A percentile compares a stretch with the other conserved stretches of the same genome.
phyloP scores from a whole-genome alignment of 1,140 invertebrate genomes.

The Brachionus asplanchnoidis region DNA sequence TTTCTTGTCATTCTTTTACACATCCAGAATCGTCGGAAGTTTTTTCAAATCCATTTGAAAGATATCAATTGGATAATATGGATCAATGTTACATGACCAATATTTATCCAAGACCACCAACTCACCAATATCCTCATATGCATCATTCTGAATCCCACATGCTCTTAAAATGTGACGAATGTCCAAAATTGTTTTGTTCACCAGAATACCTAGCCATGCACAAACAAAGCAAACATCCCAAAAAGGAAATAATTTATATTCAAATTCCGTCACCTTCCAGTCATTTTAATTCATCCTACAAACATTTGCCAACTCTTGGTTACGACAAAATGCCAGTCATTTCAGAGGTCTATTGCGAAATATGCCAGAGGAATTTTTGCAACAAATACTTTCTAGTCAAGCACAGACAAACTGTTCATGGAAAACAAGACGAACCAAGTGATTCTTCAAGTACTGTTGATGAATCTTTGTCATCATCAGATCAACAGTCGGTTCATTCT shows the following conservation, averaged over 20 bases:
- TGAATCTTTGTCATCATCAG: background rate
- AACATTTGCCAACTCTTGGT: background rate
- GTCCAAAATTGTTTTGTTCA: background rate
- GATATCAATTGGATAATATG: background rate
- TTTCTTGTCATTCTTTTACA: background rate
- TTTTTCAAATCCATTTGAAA: background rate
- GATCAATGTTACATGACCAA: background rate
- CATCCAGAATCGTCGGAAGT: background rate
- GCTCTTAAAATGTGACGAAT: conserved; percentile 5
- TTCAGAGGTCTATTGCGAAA: conserved; percentile 55
- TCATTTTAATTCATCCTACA: background rate
- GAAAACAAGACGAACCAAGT: conserved; percentile 46
- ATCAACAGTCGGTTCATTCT: background rate
- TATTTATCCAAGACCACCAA: background rate
- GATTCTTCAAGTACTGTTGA: background rate
- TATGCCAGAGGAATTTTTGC: conserved; percentile 58
- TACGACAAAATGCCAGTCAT: background rate
- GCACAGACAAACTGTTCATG: conserved; percentile 64
- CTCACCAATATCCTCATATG: background rate
- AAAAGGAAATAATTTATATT: background rate
- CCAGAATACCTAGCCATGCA: background rate
- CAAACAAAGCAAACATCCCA: conserved; percentile 10
- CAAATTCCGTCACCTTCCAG: background rate
- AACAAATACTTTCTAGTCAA: conserved; percentile 62
- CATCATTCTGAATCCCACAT: background rate